These are phyloP conservation scores for Oryzias javanicus DNA, from an alignment of 2,113 vertebrate genomes.

Conservation along the genomic window DNA sequence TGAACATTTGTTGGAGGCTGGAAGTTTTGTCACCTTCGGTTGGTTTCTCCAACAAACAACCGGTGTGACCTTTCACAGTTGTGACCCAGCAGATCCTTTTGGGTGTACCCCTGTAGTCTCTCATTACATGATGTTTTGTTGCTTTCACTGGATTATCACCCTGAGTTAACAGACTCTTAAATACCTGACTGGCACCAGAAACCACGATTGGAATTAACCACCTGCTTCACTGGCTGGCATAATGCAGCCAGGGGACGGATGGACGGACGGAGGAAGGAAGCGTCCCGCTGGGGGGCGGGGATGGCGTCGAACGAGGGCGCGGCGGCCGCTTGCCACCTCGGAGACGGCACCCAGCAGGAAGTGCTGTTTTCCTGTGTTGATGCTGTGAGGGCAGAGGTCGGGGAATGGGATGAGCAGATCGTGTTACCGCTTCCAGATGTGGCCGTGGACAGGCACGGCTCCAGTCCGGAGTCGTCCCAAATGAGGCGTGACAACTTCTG, in stretches of 20 bases:
- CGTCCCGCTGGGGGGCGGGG: constrained; percentile 21
- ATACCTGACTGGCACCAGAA: constrained; percentile 60
- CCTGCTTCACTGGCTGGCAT: constrained; percentile 46
- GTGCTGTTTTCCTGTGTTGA: constrained; percentile 51
- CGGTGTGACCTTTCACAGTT: not conserved
- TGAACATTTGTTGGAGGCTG: not conserved
- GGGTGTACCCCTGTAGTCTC: constrained; percentile 26
- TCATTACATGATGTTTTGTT: constrained; percentile 41
- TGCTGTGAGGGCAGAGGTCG: constrained; percentile 56
- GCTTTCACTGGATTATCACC: constrained; percentile 56
- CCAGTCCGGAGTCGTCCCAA: constrained; percentile 49
- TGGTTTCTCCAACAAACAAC: not conserved
- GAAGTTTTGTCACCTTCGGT: not conserved
- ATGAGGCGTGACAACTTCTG: constrained; percentile 36
- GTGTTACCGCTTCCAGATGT: constrained; percentile 69
- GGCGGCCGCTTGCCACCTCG: constrained; percentile 32
- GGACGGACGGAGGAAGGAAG: constrained; percentile 20
- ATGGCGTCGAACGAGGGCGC: constrained; percentile 55
- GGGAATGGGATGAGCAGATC: constrained; percentile 42
- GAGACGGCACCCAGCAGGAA: constrained; percentile 59
- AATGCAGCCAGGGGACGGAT: not conserved
- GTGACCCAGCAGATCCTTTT: constrained; percentile 3
- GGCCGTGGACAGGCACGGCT: constrained; percentile 32
- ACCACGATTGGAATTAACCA: constrained; percentile 58
- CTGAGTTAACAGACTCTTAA: constrained; percentile 55